Conservation (phyloP, 2,888 invertebrate genomes). For the Lithophane ornitopus region DNA sequence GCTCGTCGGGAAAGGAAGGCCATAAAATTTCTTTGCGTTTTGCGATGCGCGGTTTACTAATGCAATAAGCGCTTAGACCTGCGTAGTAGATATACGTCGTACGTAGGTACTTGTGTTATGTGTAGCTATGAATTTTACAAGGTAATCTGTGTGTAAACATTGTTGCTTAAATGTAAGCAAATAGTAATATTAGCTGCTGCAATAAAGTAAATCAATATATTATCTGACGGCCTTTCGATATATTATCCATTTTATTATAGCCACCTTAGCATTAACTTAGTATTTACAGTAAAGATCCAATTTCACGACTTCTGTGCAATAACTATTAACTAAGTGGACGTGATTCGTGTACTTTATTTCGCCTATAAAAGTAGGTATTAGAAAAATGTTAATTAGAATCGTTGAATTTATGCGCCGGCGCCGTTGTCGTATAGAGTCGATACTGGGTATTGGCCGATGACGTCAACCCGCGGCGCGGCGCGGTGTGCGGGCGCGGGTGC, state of each 20-base stretch:
- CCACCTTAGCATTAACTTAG: slow-evolving; percentile 31
- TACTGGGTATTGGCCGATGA: slow-evolving; percentile 60
- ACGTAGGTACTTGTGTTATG: not conserved
- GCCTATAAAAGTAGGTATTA: slow-evolving; percentile 36
- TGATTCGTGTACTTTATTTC: slow-evolving; percentile 50
- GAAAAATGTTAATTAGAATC: slow-evolving; percentile 66
- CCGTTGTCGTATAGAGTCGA: slow-evolving; percentile 61
- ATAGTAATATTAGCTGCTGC: slow-evolving; percentile 14
- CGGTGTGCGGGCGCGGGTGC: slow-evolving; percentile 51
- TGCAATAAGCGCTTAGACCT: slow-evolving; percentile 27
- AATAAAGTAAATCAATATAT: slow-evolving; percentile 45
- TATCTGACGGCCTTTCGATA: slow-evolving; percentile 16
- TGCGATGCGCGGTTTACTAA: slow-evolving; percentile 40
- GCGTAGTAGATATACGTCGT: slow-evolving; percentile 34
- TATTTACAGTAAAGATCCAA: slow-evolving; percentile 39
- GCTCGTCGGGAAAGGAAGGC: slow-evolving; percentile 60
- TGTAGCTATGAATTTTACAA: slow-evolving; percentile 19
- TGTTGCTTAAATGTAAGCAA: slow-evolving; percentile 36
- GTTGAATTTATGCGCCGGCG: slow-evolving; percentile 77
- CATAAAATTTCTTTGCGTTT: slow-evolving; percentile 64
- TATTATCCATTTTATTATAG: slow-evolving; percentile 42
- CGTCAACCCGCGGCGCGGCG: slow-evolving; percentile 58
- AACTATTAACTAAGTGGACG: slow-evolving; percentile 36
- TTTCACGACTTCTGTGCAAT: slow-evolving; percentile 51
- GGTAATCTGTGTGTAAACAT: slow-evolving; percentile 23